Percentiles rank a stretch among this genome's conserved stretches.
phyloP scores from a whole-genome alignment of 2,888 invertebrate genomes.

The Tetropium fuscum region DNA sequence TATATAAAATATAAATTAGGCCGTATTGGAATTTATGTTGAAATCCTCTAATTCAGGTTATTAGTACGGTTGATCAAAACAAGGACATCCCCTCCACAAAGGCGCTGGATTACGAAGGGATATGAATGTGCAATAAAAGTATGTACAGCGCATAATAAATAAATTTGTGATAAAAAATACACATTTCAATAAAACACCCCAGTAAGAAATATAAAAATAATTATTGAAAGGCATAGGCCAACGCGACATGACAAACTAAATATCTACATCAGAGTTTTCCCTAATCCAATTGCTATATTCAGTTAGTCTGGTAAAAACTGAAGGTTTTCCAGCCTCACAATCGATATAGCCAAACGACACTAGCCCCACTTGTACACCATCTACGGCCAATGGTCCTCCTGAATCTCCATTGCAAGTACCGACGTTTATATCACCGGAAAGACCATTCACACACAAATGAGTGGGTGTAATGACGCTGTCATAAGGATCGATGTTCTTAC shows the following conservation, averaged over 20 bases:
- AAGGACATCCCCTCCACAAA: too few relatives aligned
- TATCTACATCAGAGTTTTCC: conserved; percentile 24
- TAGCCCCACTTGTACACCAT: conserved; percentile 42
- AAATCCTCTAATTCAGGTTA: too few relatives aligned
- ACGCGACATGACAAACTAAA: conserved; percentile 20
- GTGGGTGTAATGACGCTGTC: conserved; percentile 29
- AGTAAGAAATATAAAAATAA: too few relatives aligned
- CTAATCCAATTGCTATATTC: conserved; percentile 36
- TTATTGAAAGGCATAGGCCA: too few relatives aligned
- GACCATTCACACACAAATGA: conserved; percentile 35
- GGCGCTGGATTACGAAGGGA: too few relatives aligned
- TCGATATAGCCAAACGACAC: conserved; percentile 40
- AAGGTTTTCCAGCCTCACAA: conserved; percentile 35
- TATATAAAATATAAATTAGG: too few relatives aligned
- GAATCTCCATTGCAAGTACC: conserved; percentile 47
- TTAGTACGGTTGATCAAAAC: too few relatives aligned
- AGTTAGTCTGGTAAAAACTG: conserved; percentile 39
- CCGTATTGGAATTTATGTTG: too few relatives aligned
- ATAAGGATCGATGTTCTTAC: conserved; percentile 27
- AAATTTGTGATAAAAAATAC: too few relatives aligned
- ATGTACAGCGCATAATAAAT: too few relatives aligned
- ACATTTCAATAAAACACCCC: too few relatives aligned
- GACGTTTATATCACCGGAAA: conserved; percentile 2
- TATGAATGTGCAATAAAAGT: too few relatives aligned
- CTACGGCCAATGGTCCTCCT: conserved; percentile 43